Evolutionary conservation across 2,888 invertebrate species (phyloP).

Genomic region (Microctonus aethiopoides): DNA sequence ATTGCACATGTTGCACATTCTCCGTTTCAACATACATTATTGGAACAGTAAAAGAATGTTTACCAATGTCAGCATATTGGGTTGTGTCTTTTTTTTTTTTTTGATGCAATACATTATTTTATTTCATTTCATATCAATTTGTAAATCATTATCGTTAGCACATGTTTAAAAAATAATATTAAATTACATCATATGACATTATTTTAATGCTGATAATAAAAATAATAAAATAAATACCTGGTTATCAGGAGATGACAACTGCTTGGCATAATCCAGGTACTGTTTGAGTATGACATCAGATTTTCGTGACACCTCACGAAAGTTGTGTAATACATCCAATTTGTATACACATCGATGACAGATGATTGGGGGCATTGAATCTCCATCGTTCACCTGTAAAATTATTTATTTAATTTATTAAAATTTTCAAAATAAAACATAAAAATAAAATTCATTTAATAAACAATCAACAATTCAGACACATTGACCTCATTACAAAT

Average conservation of each 20-base stretch:
- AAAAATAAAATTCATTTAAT: not conserved
- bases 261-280: slow-evolving; percentile 79
- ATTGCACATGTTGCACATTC: slow-evolving; percentile 60
- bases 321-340: slow-evolving; percentile 80
- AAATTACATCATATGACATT: too few relatives aligned
- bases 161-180: too few relatives aligned
- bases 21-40: slow-evolving; percentile 60
- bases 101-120: slow-evolving; percentile 20
- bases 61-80: slow-evolving; percentile 53
- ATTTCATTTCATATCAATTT: not conserved
- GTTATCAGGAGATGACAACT: slow-evolving; percentile 72
- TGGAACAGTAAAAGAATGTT: slow-evolving; percentile 55
- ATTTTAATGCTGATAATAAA: slow-evolving; percentile 1
- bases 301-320: slow-evolving; percentile 81
- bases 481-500: not conserved
- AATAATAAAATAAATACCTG: slow-evolving; percentile 69
- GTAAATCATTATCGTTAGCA: not conserved
- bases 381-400: slow-evolving; percentile 77
- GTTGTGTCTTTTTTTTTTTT: slow-evolving; percentile 36
- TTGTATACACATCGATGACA: slow-evolving; percentile 82
- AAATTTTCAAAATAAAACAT: not conserved
- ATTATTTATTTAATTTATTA: not conserved
- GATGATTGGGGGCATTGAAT: slow-evolving; percentile 81
- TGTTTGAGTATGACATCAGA: slow-evolving; percentile 81
- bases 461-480: not conserved